Percentiles rank a stretch among this genome's conserved stretches.
Conservation (phyloP, 2,797 vertebrate species). For the Morelia viridis region DNA sequence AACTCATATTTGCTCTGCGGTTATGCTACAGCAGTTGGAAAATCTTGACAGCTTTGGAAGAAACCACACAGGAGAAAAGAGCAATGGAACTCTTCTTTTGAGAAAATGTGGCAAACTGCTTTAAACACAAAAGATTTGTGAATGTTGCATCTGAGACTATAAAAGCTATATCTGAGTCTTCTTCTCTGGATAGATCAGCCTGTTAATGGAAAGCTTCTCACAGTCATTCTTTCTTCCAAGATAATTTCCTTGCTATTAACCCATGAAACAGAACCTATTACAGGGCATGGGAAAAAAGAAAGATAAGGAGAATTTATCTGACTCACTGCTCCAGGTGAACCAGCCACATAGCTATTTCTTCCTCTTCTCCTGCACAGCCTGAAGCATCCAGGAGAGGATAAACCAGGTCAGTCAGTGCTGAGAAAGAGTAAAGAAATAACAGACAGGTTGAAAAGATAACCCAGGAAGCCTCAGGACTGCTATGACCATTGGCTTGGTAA, state of each 20-base stretch:
- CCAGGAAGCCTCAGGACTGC: neutral
- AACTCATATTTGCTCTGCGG: slow-evolving; percentile 11
- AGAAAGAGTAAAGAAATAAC: neutral
- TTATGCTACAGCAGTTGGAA: slow-evolving; percentile 1
- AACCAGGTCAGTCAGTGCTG: neutral
- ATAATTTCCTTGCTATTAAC: neutral
- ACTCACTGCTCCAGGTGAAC: neutral
- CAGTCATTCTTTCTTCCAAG: neutral
- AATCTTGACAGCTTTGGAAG: neutral
- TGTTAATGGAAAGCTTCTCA: neutral
- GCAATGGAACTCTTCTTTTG: slow-evolving; percentile 33
- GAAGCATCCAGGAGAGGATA: neutral
- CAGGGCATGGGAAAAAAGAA: neutral
- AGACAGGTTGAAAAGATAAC: neutral
- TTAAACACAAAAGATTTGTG: neutral
- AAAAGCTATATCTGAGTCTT: neutral
- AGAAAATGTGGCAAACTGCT: slow-evolving; percentile 16
- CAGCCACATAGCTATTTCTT: neutral
- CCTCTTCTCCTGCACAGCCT: neutral
- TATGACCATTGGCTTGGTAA: neutral
- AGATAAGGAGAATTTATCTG: neutral
- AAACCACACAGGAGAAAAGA: slow-evolving; percentile 6
- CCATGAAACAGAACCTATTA: neutral
- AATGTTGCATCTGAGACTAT: slow-evolving; percentile 24
- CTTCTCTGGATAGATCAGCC: neutral